Conservation (phyloP, 2,888 invertebrate species). For the Lycia hirtaria region DNA sequence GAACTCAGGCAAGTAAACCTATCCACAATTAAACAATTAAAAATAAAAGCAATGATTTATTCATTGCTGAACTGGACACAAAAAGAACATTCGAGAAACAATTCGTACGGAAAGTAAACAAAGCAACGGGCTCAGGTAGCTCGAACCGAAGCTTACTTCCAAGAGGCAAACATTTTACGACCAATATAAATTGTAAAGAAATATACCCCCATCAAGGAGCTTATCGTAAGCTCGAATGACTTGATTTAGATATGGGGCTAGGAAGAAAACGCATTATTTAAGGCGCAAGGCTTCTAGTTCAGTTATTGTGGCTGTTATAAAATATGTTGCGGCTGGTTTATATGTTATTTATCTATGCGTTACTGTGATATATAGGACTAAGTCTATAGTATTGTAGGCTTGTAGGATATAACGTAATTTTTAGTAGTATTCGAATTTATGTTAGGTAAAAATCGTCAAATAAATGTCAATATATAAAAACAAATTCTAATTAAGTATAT, state of each 20-base stretch:
- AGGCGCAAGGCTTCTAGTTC: background rate
- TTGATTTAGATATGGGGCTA: constrained; percentile 33
- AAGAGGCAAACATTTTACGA: constrained; percentile 51
- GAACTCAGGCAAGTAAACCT: no score
- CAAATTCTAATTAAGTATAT: no score
- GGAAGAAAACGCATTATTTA: constrained; percentile 22
- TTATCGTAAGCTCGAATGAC: constrained; percentile 40
- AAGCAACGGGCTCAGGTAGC: constrained; percentile 25
- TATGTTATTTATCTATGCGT: background rate
- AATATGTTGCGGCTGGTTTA: constrained; percentile 1
- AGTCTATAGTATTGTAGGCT: background rate
- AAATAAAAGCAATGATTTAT: no score
- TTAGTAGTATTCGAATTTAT: no score
- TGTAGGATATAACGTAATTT: background rate
- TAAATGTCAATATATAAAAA: no score
- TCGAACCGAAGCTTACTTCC: constrained; percentile 41
- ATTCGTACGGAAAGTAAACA: constrained; percentile 14
- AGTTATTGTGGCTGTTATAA: background rate
- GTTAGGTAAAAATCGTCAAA: no score
- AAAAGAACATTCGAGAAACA: constrained; percentile 11
- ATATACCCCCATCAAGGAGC: constrained; percentile 50
- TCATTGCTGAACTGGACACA: background rate
- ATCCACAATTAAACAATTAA: no score
- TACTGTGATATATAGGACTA: background rate
- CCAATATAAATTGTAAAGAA: constrained; percentile 56